phyloP scores from a whole-genome alignment of 1,140 invertebrate species.

The Pseudomyrmex sp. region DNA sequence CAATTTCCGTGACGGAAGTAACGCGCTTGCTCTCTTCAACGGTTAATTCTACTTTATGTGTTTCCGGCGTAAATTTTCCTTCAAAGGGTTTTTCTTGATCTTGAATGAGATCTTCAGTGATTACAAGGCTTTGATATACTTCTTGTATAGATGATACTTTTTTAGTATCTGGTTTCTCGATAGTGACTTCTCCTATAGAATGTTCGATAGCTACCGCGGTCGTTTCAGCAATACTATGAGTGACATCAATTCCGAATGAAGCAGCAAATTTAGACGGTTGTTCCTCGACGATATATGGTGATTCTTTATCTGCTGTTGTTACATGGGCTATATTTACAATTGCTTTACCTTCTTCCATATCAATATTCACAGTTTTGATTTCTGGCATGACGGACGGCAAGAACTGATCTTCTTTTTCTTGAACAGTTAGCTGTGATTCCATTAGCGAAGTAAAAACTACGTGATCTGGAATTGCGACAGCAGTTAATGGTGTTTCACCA shows the following conservation, averaged over 20 bases:
- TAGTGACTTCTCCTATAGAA: constrained; percentile 58
- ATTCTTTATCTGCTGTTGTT: constrained; percentile 79
- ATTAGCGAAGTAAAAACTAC: constrained; percentile 67
- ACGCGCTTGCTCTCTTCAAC: constrained; percentile 81
- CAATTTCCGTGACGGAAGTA: constrained; percentile 79
- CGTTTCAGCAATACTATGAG: constrained; percentile 73
- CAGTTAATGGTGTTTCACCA: constrained; percentile 61
- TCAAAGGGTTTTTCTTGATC: constrained; percentile 83
- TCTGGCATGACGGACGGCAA: constrained; percentile 75
- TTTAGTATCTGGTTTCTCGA: constrained; percentile 70
- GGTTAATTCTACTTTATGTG: constrained; percentile 74
- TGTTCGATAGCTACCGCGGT: constrained; percentile 63
- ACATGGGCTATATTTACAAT: constrained; percentile 76
- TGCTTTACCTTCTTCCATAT: constrained; percentile 77
- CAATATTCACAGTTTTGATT: constrained; percentile 75
- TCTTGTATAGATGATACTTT: constrained; percentile 71
- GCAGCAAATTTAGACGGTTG: constrained; percentile 68
- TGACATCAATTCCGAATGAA: constrained; percentile 68
- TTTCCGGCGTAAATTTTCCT: constrained; percentile 76
- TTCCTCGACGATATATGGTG: constrained; percentile 66
- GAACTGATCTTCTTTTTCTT: constrained; percentile 83
- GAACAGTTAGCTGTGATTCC: constrained; percentile 72
- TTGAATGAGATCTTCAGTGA: constrained; percentile 81
- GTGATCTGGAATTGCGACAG: constrained; percentile 69
- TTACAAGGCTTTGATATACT: constrained; percentile 75